A percentile compares a stretch with the other conserved stretches of the same genome.
These are phyloP conservation scores for Apogon hyalosoma DNA, from an alignment of 2,797 vertebrate genomes.

Conservation along the genomic window DNA sequence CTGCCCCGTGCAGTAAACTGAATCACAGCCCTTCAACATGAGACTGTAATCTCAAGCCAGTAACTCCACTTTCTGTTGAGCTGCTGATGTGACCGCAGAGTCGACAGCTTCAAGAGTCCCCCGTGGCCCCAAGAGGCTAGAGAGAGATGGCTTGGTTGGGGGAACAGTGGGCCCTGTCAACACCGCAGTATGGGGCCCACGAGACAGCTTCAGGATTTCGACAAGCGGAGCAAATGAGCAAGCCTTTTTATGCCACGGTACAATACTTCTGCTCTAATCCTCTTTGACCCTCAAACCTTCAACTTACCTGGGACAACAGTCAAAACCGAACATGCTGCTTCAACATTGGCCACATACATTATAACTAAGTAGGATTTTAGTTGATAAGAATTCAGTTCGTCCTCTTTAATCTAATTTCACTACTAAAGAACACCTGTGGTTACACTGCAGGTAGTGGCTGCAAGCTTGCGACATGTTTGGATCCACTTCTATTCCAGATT, in stretches of 20 bases:
- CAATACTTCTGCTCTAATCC: conserved; percentile 50
- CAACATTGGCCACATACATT: conserved; percentile 19
- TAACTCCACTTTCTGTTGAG: conserved; percentile 48
- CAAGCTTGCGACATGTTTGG: conserved; percentile 21
- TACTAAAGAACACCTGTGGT: conserved; percentile 40
- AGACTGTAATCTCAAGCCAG: conserved; percentile 27
- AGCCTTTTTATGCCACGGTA: conserved; percentile 31
- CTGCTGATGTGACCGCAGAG: conserved; percentile 39
- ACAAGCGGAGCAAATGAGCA: conserved; percentile 59
- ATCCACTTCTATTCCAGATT: conserved; percentile 38
- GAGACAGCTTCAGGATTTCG: conserved; percentile 47
- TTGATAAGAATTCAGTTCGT: not conserved
- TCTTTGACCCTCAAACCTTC: conserved; percentile 37
- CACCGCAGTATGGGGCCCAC: conserved; percentile 36
- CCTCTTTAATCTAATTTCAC: not conserved
- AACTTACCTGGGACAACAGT: conserved; percentile 37
- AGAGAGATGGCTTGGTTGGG: conserved; percentile 11
- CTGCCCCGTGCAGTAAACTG: not conserved
- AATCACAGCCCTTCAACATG: not conserved
- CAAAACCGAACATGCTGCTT: not conserved
- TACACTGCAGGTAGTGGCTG: conserved; percentile 35
- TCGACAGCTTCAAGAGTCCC: conserved; percentile 50
- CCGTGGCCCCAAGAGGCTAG: not conserved
- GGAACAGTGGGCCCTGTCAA: conserved; percentile 60
- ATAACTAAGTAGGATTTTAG: not conserved